Evolutionary conservation across 2,888 invertebrate species (phyloP).

Genomic region (Tyria jacobaeae): DNA sequence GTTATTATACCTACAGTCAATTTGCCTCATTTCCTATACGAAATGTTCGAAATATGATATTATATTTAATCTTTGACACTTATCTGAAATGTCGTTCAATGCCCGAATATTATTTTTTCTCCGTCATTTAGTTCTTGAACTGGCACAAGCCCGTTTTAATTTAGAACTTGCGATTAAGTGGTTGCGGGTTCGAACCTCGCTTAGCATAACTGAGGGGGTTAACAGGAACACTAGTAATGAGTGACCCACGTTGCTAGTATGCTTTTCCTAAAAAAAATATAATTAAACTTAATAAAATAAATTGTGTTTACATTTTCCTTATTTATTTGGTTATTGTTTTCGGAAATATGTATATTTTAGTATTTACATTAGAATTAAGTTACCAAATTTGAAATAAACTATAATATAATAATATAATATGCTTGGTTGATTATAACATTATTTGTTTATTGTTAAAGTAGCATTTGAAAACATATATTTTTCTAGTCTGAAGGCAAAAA

Average conservation of each 20-base stretch:
- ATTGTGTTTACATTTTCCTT: not conserved
- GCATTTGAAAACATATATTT: conserved; percentile 12
- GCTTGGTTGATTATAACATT: not conserved
- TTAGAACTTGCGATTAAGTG: too few relatives aligned
- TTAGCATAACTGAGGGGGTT: too few relatives aligned
- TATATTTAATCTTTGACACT: too few relatives aligned
- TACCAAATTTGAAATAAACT: conserved; percentile 28
- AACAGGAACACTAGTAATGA: too few relatives aligned
- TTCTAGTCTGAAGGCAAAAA: conserved; percentile 14
- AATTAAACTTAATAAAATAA: too few relatives aligned
- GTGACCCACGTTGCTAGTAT: too few relatives aligned
- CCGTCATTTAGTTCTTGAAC: too few relatives aligned
- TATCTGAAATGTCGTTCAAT: not conserved
- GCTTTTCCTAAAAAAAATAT: too few relatives aligned
- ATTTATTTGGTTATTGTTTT: not conserved
- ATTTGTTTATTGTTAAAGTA: conserved; percentile 6
- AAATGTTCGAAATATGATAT: too few relatives aligned
- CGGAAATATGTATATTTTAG: not conserved
- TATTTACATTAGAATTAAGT: conserved; percentile 12
- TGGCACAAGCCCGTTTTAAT: not conserved
- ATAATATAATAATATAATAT: not conserved
- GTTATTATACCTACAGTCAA: not conserved
- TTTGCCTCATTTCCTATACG: not conserved
- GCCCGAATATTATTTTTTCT: not conserved
- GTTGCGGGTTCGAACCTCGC: too few relatives aligned